Percentiles rank a stretch among this genome's conserved stretches.
Conservation (phyloP, 1,140 invertebrate genomes). For the Brachionus sp. region DNA sequence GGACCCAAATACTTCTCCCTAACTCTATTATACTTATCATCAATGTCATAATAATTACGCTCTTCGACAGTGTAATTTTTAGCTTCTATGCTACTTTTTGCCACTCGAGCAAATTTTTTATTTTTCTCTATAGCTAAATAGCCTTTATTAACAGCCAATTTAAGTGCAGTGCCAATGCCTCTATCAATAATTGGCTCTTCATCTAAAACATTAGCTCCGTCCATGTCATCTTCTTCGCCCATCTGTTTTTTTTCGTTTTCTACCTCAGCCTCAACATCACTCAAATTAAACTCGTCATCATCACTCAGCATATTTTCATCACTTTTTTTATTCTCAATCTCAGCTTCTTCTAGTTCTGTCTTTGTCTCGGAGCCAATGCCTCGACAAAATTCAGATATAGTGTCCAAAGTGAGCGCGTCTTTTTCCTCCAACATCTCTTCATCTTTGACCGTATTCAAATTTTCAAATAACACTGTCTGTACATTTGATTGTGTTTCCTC, state of each 20-base stretch:
- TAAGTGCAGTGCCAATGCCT: conserved; percentile 84
- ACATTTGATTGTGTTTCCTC: conserved; percentile 48
- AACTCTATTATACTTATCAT: conserved; percentile 67
- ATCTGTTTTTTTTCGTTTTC: conserved; percentile 52
- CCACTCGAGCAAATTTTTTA: background rate
- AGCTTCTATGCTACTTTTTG: conserved; percentile 8
- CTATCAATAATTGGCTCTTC: conserved; percentile 89
- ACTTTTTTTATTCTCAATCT: background rate
- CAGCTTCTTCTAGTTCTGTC: conserved; percentile 50
- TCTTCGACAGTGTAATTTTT: conserved; percentile 95
- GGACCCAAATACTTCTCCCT: conserved; percentile 74
- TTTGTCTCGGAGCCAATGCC: conserved; percentile 73
- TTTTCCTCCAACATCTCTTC: background rate
- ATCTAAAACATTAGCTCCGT: conserved; percentile 70
- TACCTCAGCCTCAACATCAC: conserved; percentile 28
- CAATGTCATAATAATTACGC: conserved; percentile 79
- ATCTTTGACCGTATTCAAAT: conserved; percentile 46
- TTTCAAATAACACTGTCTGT: conserved; percentile 46
- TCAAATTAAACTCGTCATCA: conserved; percentile 33
- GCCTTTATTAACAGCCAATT: conserved; percentile 86
- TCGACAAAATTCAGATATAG: conserved; percentile 92
- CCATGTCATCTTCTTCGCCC: conserved; percentile 46
- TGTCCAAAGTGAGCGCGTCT: conserved; percentile 74
- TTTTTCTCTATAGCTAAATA: conserved; percentile 12
- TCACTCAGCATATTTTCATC: conserved; percentile 19